A percentile compares a stretch with the other conserved stretches of the same genome.
Evolutionary conservation across 2,888 invertebrate species (phyloP).

Genomic region (Thysanoteuthis rhombus): DNA sequence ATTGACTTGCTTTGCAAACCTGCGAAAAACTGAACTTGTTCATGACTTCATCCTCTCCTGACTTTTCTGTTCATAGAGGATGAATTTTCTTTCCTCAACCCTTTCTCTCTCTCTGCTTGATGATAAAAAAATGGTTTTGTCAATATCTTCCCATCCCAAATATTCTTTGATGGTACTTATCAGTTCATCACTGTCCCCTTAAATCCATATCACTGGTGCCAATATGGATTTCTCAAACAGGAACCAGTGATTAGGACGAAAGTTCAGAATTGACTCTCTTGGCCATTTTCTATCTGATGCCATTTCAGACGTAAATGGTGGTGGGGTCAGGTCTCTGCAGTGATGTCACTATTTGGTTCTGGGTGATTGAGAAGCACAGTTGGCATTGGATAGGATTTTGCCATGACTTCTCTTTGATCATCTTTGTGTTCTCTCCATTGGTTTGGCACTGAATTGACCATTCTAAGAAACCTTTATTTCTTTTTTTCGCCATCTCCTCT

Average conservation of each 20-base stretch:
- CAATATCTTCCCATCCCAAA: neutral
- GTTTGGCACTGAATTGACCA: neutral
- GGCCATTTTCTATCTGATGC: neutral
- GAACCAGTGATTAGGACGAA: neutral
- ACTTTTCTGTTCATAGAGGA: no score
- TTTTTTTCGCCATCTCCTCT: neutral
- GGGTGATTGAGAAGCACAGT: neutral
- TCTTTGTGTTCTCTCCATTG: neutral
- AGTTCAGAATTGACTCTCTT: neutral
- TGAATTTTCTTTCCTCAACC: no score
- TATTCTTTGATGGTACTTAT: slow-evolving; percentile 12
- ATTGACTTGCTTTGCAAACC: no score
- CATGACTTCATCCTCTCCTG: no score
- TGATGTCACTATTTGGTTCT: neutral
- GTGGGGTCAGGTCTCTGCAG: neutral
- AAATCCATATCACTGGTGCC: neutral
- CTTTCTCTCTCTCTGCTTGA: neutral
- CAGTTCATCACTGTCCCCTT: neutral
- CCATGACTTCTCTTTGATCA: neutral
- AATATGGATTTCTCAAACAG: neutral
- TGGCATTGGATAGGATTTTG: neutral
- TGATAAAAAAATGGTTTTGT: neutral
- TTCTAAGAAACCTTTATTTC: neutral
- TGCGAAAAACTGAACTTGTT: no score
- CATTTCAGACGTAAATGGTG: neutral